Evolutionary conservation across 2,113 vertebrate genomes (phyloP).

Genomic region (Illadopsis cleaveri): DNA sequence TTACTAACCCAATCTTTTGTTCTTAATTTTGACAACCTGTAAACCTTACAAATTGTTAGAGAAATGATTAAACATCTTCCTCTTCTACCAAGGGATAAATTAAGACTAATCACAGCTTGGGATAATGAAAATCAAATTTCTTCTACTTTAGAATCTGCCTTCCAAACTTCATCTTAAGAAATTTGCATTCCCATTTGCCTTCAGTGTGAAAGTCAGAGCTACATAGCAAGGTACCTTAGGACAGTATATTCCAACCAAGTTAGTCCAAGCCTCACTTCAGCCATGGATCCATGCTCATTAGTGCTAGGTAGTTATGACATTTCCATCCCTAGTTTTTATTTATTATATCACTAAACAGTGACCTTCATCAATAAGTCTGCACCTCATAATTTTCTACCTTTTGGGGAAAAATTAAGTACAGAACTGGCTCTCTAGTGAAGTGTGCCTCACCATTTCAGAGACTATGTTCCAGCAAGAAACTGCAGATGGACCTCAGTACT

Average conservation of each 20-base stretch:
- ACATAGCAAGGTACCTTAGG: not conserved
- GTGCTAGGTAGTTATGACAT: not conserved
- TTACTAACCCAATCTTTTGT: constrained; percentile 8
- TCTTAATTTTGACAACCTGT: constrained; percentile 14
- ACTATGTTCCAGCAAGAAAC: not conserved
- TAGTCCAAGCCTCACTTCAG: not conserved
- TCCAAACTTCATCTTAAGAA: not conserved
- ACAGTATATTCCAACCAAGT: not conserved
- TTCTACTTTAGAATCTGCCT: constrained; percentile 25
- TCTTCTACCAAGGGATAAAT: constrained; percentile 40
- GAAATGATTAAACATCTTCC: constrained; percentile 23
- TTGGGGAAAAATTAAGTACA: not conserved
- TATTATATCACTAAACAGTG: not conserved
- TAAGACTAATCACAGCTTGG: constrained; percentile 15
- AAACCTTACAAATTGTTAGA: constrained; percentile 11
- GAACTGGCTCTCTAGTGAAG: not conserved
- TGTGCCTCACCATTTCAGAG: not conserved
- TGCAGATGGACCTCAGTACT: not conserved
- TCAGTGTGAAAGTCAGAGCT: not conserved
- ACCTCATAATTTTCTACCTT: not conserved
- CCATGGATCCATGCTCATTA: not conserved
- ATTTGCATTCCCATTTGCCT: constrained; percentile 16
- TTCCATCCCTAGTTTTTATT: not conserved
- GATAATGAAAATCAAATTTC: constrained; percentile 8
- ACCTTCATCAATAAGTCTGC: not conserved